phyloP scores from a whole-genome alignment of 2,797 vertebrate genomes.

The Sardinella longiceps region DNA sequence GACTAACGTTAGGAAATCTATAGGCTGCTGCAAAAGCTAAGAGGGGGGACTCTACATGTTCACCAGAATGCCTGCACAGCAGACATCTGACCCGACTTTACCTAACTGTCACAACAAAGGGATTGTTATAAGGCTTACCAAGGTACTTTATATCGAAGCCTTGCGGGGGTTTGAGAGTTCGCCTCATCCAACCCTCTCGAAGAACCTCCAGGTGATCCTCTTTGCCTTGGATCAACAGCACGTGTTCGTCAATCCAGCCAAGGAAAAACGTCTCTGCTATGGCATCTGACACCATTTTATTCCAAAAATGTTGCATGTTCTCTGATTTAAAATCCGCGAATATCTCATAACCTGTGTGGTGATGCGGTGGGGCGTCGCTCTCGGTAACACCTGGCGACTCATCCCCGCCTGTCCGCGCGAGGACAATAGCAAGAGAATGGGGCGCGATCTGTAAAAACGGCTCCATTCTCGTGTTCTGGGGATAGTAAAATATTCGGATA shows the following conservation, averaged over 20 bases:
- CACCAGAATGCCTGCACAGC: background rate
- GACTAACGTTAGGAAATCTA: too few species aligned
- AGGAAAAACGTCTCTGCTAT: slow-evolving; percentile 93
- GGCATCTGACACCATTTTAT: slow-evolving; percentile 87
- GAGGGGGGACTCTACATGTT: too few species aligned
- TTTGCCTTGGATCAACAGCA: slow-evolving; percentile 92
- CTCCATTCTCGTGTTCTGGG: slow-evolving; percentile 73
- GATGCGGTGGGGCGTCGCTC: slow-evolving; percentile 79
- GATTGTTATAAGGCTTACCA: slow-evolving; percentile 75
- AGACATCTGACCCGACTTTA: background rate
- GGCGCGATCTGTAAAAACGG: slow-evolving; percentile 91
- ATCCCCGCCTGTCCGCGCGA: slow-evolving; percentile 74
- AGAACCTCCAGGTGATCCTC: slow-evolving; percentile 94
- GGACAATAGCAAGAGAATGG: slow-evolving; percentile 93
- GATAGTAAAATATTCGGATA: background rate
- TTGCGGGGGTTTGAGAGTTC: slow-evolving; percentile 87
- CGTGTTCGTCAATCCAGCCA: slow-evolving; percentile 97
- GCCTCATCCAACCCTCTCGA: slow-evolving; percentile 91
- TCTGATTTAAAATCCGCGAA: slow-evolving; percentile 96
- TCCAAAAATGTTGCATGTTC: slow-evolving; percentile 94
- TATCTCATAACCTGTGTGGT: slow-evolving; percentile 93
- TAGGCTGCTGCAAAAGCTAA: background rate
- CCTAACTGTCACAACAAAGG: background rate
- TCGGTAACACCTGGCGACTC: slow-evolving; percentile 66
- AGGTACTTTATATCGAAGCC: slow-evolving; percentile 94